phyloP scores from a whole-genome alignment of 2,888 invertebrate genomes.

The Leistus spinibarbis region DNA sequence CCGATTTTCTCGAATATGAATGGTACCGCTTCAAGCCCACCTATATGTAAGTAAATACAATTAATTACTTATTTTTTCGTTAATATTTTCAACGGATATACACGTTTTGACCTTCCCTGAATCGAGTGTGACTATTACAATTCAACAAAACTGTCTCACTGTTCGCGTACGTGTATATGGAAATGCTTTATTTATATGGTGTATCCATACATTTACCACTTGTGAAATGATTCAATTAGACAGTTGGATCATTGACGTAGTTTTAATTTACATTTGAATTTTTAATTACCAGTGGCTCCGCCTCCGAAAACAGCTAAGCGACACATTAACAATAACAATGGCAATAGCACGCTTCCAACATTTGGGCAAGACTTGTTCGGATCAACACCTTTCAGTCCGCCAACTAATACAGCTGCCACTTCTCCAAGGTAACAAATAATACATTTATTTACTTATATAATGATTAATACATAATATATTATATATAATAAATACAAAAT shows the following conservation, averaged over 20 bases:
- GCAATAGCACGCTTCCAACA: slow-evolving; percentile 49
- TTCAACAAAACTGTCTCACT: too few relatives aligned
- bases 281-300: slow-evolving; percentile 76
- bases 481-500: too few relatives aligned
- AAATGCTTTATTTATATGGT: too few relatives aligned
- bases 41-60: slow-evolving; percentile 67
- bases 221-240: too few relatives aligned
- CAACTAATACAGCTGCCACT: slow-evolving; percentile 47
- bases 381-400: slow-evolving; percentile 73
- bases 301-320: slow-evolving; percentile 78
- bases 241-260: too few relatives aligned
- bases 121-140: too few relatives aligned
- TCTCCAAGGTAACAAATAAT: slow-evolving; percentile 46
- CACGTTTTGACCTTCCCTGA: too few relatives aligned
- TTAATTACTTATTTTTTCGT: background rate
- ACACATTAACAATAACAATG: slow-evolving; percentile 44
- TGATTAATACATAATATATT: background rate
- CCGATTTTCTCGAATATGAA: slow-evolving; percentile 49
- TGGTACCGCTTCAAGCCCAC: slow-evolving; percentile 59
- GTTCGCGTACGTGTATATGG: too few relatives aligned
- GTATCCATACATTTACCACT: too few relatives aligned
- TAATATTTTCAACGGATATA: too few relatives aligned
- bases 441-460: background rate
- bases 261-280: background rate
- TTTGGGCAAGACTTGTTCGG: slow-evolving; percentile 79